Conservation (phyloP, 2,888 invertebrate species). For the Stenichneumon culpator region DNA sequence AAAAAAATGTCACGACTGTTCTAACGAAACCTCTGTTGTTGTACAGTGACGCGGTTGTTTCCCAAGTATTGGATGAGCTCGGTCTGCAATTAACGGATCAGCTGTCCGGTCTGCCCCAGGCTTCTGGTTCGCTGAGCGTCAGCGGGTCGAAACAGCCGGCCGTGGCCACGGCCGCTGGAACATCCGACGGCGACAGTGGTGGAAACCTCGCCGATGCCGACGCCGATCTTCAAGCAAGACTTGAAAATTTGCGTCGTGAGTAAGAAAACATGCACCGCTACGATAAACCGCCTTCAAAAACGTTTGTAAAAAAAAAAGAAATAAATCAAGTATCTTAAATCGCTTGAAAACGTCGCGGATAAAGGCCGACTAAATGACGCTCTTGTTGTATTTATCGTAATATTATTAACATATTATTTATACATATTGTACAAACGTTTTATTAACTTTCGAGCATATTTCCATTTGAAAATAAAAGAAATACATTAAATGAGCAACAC, state of each 20-base stretch:
- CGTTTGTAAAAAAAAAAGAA: conserved; percentile 7
- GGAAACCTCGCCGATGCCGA: conserved; percentile 92
- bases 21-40: conserved; percentile 57
- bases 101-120: conserved; percentile 94
- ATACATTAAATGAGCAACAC: conserved; percentile 9
- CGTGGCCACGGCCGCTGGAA: conserved; percentile 85
- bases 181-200: conserved; percentile 86
- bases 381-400: conserved; percentile 17
- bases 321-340: neutral
- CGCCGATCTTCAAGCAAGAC: conserved; percentile 98
- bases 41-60: conserved; percentile 95
- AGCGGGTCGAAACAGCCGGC: conserved; percentile 88
- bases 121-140: conserved; percentile 87
- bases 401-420: conserved; percentile 17
- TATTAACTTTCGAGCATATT: conserved; percentile 16
- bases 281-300: conserved; percentile 2
- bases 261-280: conserved; percentile 81
- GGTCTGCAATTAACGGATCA: conserved; percentile 98
- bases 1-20: conserved; percentile 40
- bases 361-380: neutral
- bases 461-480: neutral
- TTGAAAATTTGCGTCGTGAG: conserved; percentile 97
- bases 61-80: conserved; percentile 98
- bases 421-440: conserved; percentile 24
- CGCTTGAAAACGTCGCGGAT: conserved; percentile 2